These are phyloP conservation scores for Ranitomeya imitator DNA, from an alignment of 2,113 vertebrate species.

Conservation along the genomic window DNA sequence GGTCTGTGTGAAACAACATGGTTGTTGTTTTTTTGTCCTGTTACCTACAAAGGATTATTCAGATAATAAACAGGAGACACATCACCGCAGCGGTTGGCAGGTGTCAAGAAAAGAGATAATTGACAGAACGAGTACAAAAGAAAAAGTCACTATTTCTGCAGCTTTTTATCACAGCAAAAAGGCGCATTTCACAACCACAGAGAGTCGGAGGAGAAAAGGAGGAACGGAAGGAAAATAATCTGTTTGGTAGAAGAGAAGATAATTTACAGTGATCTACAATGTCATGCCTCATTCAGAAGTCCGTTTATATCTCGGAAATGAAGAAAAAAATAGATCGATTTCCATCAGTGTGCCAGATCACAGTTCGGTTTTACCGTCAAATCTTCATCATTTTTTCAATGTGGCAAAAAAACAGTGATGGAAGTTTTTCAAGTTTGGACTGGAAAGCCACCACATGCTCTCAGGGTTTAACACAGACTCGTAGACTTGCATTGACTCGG, in stretches of 20 bases:
- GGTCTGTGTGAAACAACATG: conserved; percentile 41
- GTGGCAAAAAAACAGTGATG: no score
- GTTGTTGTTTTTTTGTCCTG: conserved; percentile 38
- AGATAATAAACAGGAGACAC: conserved; percentile 45
- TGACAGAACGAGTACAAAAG: conserved; percentile 40
- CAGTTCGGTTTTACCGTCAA: no score
- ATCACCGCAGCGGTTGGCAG: conserved; percentile 42
- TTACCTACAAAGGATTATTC: conserved; percentile 49
- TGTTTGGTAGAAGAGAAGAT: background rate
- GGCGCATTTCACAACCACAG: conserved; percentile 23
- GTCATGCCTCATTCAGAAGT: no score
- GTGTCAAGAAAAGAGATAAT: conserved; percentile 51
- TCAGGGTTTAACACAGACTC: no score
- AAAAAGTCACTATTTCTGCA: conserved; percentile 31
- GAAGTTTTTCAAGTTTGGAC: no score
- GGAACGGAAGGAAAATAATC: background rate
- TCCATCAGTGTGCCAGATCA: no score
- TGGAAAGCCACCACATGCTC: no score
- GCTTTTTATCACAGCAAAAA: conserved; percentile 44
- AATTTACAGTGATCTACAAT: background rate
- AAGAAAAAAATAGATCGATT: no score
- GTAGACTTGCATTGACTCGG: no score
- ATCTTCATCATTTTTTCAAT: no score
- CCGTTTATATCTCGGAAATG: no score
- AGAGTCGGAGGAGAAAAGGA: background rate